Evolutionary conservation across 2,797 vertebrate genomes (phyloP).

Genomic region (Galaxias olidus): DNA sequence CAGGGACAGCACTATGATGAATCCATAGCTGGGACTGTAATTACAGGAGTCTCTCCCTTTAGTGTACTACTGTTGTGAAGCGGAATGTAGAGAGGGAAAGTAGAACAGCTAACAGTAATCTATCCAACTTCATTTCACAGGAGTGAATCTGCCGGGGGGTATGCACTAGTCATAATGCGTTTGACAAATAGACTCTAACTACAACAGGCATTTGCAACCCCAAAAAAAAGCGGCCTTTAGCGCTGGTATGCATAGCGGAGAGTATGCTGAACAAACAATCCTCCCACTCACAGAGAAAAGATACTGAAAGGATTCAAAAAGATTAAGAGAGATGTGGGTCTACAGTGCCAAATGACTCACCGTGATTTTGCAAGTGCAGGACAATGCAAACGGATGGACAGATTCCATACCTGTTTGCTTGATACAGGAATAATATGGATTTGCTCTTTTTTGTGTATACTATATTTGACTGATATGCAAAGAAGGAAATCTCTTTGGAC

Average conservation of each 20-base stretch:
- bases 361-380: constrained; percentile 68
- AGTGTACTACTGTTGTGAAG: constrained; percentile 44
- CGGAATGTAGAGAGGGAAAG: constrained; percentile 60
- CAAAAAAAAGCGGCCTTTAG: constrained; percentile 78
- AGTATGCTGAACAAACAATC: constrained; percentile 79
- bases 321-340: constrained; percentile 71
- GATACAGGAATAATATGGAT: constrained; percentile 54
- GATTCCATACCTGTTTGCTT: constrained; percentile 60
- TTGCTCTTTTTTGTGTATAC: constrained; percentile 44
- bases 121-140: constrained; percentile 77
- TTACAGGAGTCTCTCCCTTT: constrained; percentile 62
- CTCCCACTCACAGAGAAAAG: constrained; percentile 75
- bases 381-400: constrained; percentile 62
- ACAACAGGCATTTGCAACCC: constrained; percentile 77
- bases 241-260: constrained; percentile 75
- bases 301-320: constrained; percentile 71
- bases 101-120: constrained; percentile 74
- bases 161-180: constrained; percentile 82
- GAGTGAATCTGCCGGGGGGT: constrained; percentile 74
- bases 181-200: constrained; percentile 80
- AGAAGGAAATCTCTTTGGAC: constrained; percentile 16
- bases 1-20: too few relatives aligned
- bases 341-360: constrained; percentile 75
- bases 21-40: constrained; percentile 33
- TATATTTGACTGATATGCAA: constrained; percentile 45